Conservation (phyloP, 2,888 invertebrate species). For the Orthonychiurus folsomi region DNA sequence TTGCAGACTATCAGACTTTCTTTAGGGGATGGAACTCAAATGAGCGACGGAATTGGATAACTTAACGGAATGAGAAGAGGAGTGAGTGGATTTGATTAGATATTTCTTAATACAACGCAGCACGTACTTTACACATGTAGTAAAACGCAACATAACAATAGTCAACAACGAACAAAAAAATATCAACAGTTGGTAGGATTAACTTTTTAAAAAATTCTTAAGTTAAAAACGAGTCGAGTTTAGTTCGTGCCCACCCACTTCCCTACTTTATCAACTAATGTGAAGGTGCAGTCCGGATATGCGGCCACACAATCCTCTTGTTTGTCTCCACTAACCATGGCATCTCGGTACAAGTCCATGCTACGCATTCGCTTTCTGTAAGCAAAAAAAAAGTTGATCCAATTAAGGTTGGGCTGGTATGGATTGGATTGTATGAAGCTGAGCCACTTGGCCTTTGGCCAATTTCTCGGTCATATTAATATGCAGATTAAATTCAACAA, state of each 20-base stretch:
- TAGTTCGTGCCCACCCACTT: slow-evolving; percentile 38
- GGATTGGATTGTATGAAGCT: too few species aligned
- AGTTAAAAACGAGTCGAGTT: not conserved
- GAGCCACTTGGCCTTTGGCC: not conserved
- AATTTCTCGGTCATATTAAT: not conserved
- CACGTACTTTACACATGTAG: too few species aligned
- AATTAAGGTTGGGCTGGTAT: too few species aligned
- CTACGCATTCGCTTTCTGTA: slow-evolving; percentile 41
- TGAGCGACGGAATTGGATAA: too few species aligned
- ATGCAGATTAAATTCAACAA: slow-evolving; percentile 10
- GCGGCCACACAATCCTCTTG: slow-evolving; percentile 37
- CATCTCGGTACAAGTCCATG: slow-evolving; percentile 41
- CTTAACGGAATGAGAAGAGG: too few species aligned
- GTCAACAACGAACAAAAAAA: slow-evolving; percentile 15
- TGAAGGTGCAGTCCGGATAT: slow-evolving; percentile 41
- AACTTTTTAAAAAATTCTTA: not conserved
- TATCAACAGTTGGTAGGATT: slow-evolving; percentile 10
- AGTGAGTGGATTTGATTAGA: too few species aligned
- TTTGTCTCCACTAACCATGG: slow-evolving; percentile 39
- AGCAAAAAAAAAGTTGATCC: slow-evolving; percentile 7
- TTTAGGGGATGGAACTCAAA: not conserved
- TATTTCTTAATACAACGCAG: too few species aligned
- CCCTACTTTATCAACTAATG: slow-evolving; percentile 41
- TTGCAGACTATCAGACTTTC: not conserved
- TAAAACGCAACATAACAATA: slow-evolving; percentile 2